Evolutionary conservation across 2,797 vertebrate species (phyloP).

Genomic region (Trachurus trachurus): DNA sequence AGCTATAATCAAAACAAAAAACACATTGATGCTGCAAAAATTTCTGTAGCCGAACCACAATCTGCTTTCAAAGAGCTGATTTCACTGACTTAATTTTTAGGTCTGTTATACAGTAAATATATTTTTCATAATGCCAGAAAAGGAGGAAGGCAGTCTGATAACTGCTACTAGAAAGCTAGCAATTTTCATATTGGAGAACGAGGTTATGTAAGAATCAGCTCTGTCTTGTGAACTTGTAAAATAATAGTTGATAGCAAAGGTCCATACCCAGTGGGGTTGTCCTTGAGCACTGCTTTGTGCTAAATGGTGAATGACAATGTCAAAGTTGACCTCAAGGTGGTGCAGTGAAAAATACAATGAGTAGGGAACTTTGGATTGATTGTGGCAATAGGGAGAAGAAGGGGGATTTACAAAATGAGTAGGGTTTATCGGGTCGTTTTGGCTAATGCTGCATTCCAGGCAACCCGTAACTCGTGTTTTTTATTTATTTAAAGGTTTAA

Average conservation of each 20-base stretch:
- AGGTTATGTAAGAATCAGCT: constrained; percentile 20
- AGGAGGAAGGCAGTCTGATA: too few species aligned
- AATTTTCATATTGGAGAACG: constrained; percentile 12
- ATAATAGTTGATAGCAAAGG: too few species aligned
- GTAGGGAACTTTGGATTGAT: neutral
- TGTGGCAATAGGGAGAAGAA: neutral
- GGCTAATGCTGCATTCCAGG: too few species aligned
- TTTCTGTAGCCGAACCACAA: neutral
- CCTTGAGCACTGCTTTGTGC: neutral
- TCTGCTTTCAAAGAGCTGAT: constrained; percentile 20
- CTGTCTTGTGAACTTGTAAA: constrained; percentile 10
- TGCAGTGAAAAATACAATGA: neutral
- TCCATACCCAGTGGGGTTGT: too few species aligned
- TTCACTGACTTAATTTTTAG: constrained; percentile 22
- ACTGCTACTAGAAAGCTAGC: constrained; percentile 16
- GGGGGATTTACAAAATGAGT: too few species aligned
- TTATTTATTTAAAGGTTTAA: too few species aligned
- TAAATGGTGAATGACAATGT: neutral
- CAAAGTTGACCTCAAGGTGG: neutral
- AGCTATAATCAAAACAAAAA: neutral
- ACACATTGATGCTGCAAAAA: constrained; percentile 17
- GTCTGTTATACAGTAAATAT: neutral
- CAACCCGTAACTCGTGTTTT: too few species aligned
- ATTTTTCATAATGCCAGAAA: constrained; percentile 14
- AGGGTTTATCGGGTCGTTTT: too few species aligned